phyloP scores from a whole-genome alignment of 2,113 vertebrate genomes.

The Psammodynastes pulverulentus region DNA sequence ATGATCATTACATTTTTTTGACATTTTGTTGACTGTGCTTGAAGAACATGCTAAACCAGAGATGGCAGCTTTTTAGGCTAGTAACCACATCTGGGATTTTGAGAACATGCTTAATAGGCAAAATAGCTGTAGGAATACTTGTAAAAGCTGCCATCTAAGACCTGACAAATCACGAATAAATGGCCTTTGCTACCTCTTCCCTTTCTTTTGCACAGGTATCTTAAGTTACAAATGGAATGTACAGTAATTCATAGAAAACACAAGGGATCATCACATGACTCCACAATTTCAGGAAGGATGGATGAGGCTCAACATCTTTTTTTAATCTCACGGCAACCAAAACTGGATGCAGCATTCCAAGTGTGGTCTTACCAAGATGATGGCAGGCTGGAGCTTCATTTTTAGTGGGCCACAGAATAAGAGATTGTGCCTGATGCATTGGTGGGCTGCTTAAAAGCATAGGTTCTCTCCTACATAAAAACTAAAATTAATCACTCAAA shows the following conservation, averaged over 20 bases:
- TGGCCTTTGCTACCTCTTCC: neutral
- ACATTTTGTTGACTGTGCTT: neutral
- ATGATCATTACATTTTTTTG: neutral
- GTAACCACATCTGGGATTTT: neutral
- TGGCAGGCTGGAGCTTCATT: too few species aligned
- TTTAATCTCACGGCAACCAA: too few species aligned
- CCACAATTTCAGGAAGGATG: neutral
- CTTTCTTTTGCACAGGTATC: neutral
- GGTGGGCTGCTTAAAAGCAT: neutral
- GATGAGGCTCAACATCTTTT: neutral
- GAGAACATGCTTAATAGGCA: neutral
- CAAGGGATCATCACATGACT: neutral
- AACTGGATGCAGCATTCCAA: too few species aligned
- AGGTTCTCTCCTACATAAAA: neutral
- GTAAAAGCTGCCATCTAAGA: neutral
- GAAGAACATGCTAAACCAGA: neutral
- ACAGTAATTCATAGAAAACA: neutral
- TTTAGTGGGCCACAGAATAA: too few species aligned
- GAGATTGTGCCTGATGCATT: neutral
- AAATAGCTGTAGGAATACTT: neutral
- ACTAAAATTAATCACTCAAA: constrained; percentile 4
- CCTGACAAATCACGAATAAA: neutral
- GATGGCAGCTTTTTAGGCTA: neutral
- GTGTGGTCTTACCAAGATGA: too few species aligned
- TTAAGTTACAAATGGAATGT: neutral